A percentile compares a stretch with the other conserved stretches of the same genome.
These are phyloP conservation scores for Uropetala carovei DNA, from an alignment of 2,888 invertebrate genomes.

Conservation along the genomic window DNA sequence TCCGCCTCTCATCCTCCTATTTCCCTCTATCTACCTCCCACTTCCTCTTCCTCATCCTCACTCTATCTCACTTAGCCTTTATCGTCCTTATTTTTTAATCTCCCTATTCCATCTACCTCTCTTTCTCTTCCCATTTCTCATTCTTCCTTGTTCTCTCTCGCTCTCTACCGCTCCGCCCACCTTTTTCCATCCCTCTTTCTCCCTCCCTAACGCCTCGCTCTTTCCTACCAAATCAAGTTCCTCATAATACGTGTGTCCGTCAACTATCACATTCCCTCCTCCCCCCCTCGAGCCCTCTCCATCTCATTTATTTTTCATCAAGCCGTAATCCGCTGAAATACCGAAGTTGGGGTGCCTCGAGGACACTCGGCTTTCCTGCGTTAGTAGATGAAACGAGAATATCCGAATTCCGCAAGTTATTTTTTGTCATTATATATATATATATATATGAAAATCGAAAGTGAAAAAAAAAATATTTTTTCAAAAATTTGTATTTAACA, in stretches of 20 bases:
- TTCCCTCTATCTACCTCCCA: too few relatives aligned
- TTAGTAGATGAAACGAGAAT: neutral
- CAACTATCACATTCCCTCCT: conserved; percentile 37
- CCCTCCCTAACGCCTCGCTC: neutral
- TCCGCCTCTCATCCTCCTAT: too few relatives aligned
- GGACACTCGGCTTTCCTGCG: neutral
- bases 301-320: conserved; percentile 46
- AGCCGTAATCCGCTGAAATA: neutral
- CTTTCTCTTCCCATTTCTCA: neutral
- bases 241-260: conserved; percentile 31
- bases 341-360: neutral
- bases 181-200: neutral
- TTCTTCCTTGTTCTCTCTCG: neutral
- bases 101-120: neutral
- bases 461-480: too few relatives aligned
- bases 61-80: too few relatives aligned
- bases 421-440: neutral
- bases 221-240: neutral
- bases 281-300: neutral
- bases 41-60: too few relatives aligned
- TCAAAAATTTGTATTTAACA: too few relatives aligned
- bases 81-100: too few relatives aligned
- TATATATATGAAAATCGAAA: too few relatives aligned
- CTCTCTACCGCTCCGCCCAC: neutral
- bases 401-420: neutral